Evolutionary conservation across 2,113 vertebrate species (phyloP).

Genomic region (Ardeotis arabs): DNA sequence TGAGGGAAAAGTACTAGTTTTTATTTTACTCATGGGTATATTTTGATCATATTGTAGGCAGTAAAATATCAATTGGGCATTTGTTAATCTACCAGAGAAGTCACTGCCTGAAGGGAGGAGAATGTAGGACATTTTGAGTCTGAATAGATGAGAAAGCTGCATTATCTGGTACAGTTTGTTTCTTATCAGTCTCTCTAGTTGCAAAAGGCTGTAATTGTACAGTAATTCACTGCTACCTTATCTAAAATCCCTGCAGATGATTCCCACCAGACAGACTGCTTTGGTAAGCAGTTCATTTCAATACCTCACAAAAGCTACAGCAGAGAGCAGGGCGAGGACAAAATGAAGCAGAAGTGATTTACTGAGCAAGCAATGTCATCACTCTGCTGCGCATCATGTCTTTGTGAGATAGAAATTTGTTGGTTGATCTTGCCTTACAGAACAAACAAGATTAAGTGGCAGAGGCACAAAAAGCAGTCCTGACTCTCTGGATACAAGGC

Average conservation of each 20-base stretch:
- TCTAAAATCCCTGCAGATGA: constrained; percentile 41
- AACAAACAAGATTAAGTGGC: neutral
- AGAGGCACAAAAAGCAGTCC: neutral
- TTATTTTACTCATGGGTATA: neutral
- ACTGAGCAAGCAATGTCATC: constrained; percentile 52
- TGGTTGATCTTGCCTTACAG: constrained; percentile 8
- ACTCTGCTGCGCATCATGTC: constrained; percentile 19
- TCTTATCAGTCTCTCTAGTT: constrained; percentile 1
- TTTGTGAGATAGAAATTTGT: constrained; percentile 6
- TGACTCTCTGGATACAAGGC: neutral
- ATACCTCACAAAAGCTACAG: constrained; percentile 30
- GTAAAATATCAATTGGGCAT: neutral
- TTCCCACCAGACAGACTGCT: constrained; percentile 54
- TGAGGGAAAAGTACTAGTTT: neutral
- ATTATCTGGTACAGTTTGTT: neutral
- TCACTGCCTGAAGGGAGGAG: neutral
- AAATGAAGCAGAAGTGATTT: constrained; percentile 53
- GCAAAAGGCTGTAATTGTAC: constrained; percentile 24
- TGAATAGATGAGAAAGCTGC: neutral
- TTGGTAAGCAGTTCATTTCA: constrained; percentile 62
- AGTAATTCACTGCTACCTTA: constrained; percentile 48
- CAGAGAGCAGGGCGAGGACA: neutral
- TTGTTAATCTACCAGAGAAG: neutral
- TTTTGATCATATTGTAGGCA: neutral
- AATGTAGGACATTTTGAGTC: neutral